A percentile compares a stretch with the other conserved stretches of the same genome.
Conservation (phyloP, 2,113 vertebrate genomes). For the Meriones unguiculatus region DNA sequence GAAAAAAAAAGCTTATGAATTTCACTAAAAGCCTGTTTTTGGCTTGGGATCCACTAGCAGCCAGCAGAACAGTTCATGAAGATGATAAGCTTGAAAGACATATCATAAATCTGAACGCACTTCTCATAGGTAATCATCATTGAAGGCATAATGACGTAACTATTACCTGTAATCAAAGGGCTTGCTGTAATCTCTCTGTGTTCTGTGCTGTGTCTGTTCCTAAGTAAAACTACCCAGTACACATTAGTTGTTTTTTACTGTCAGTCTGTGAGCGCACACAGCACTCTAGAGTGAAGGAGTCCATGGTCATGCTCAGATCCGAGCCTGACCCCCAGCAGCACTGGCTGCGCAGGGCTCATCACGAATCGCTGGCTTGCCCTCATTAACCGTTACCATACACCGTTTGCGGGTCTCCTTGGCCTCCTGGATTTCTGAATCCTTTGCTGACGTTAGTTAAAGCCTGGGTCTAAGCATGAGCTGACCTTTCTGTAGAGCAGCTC, state of each 20-base stretch:
- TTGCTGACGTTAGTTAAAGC: constrained; percentile 55
- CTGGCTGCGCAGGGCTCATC: neutral
- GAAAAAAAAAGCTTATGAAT: neutral
- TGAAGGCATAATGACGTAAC: constrained; percentile 2
- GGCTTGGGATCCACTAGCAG: neutral
- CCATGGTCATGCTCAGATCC: constrained; percentile 6
- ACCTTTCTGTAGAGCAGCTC: constrained; percentile 63
- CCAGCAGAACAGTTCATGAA: neutral
- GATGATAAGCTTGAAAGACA: neutral
- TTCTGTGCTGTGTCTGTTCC: neutral
- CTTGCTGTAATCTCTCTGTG: neutral
- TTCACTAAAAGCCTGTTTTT: constrained; percentile 1
- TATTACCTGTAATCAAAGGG: neutral
- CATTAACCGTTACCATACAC: constrained; percentile 8
- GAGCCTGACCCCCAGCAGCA: neutral
- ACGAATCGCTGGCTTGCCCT: constrained; percentile 71
- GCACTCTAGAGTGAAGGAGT: neutral
- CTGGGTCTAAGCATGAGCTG: constrained; percentile 19
- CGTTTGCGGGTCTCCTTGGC: constrained; percentile 7
- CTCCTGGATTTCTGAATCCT: constrained; percentile 43
- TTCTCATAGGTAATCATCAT: neutral
- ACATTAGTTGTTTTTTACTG: neutral
- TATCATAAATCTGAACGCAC: no score
- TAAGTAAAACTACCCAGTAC: neutral
- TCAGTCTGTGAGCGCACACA: neutral